Evolutionary conservation across 2,113 vertebrate genomes (phyloP), one percentile per base, ranked within the genome.

Genomic region (Bos taurus): DNA sequence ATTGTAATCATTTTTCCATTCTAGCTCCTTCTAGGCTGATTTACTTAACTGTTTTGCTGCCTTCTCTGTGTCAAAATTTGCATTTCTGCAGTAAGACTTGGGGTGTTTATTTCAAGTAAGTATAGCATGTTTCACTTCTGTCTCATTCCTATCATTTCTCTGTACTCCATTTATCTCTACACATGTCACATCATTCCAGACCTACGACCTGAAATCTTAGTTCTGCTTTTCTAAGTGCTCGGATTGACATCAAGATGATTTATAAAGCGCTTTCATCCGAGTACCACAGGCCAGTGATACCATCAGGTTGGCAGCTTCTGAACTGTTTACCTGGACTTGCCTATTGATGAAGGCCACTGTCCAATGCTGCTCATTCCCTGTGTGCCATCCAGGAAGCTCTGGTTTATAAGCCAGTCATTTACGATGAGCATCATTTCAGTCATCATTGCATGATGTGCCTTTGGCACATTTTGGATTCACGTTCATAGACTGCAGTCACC

Each of bases 381-480:
- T 1, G 17, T 8, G 80, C 88, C 12, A 19, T 33, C 59, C 84
- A 50, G 57, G 57, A 33, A 50, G 77, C 11, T n/a, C 91, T 43
- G 23, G 95, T 36, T 92, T 30, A 25, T 14, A 26, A 91, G 56
- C 77, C 52, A 56, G 88, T 82, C 96, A 9, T 74, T 67, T 85
- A 43, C 7, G 7, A 59, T 23, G 50, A 82, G 57, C 81, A 57
- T 89, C 77, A 59, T 64, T 88, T 94, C 67, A 74, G 88, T 86
- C 59, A 43, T 91, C 52, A 14, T 25, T 4, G 36, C 33, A 10
- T 0, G 0, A 28, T 23, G 21, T 33, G 94, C 56, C 94, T 91
- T 81, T 90, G 92, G 93, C 92, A 95, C 85, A 91, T 90, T 96
- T 96, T 81, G 52, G 84, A 96, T 97, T 97, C 97, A 77, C 95